Evolutionary conservation across 2,888 invertebrate species (phyloP), one percentile per base, ranked within the genome.

Genomic region (Parascotia fuliginaria): DNA sequence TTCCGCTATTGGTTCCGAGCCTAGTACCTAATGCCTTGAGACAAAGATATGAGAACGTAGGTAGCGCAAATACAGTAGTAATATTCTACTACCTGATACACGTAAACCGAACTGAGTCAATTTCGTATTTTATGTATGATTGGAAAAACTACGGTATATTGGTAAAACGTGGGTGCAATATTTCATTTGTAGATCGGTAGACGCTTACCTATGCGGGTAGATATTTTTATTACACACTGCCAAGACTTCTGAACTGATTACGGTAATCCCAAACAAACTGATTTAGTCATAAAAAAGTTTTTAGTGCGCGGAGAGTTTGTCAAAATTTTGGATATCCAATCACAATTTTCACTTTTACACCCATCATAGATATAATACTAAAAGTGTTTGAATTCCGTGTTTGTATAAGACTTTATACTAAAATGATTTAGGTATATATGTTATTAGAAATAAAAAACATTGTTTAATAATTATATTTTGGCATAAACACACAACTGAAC

Each of bases 1-100:
- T 88, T 85, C 87, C 85, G 78, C 79, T 78, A 82, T 89, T 87
- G 89, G 82, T 81, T 83, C 81, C 77, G 76, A 77, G 87, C 86
- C 88, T 88, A 82, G 82, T 83, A 81, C 82, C 85, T 77, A 80
- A 79, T 64, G 47, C 65, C 51, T 60, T 69, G 70, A 82, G 81
- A 86, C 83, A 79, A 78, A 83, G 83, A 83, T 80, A 83, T 76
- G 69, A 57, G 76, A 77, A 57, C 64, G 70, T 48, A 62, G 70
- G 47, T 61, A 68, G 68, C 58, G 61, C 44, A 61, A 66, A 60
- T 67, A 62, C 58, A 52, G 64, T 44, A 55, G 56, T 61, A 58
- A 67, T 65, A 42, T 48, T 42, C 36, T 16, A 22, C 36, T 58
- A 65, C 69, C 61, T 73, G 62, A 59, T 65, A 62, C 63, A 59